Base-by-base conservation (phyloP, 2,797 vertebrate species). In the Brotula barbata region DNA sequence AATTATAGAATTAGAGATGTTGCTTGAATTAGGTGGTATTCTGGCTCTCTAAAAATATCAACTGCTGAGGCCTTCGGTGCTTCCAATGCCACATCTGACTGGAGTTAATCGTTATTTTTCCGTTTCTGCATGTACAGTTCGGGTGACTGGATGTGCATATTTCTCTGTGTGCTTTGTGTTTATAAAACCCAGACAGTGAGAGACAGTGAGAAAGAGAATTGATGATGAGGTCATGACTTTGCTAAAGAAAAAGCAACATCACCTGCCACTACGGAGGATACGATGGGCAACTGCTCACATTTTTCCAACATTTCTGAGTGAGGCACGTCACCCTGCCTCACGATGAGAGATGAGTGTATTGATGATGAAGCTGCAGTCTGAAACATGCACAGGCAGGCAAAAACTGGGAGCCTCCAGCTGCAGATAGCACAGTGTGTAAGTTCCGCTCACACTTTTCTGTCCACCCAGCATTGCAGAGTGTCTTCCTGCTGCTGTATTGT, bases 331-430 rank as follows among this genome's bases (percentile, higher is more conserved):
- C 8, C 6, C 48, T 53, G 19, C 8, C 33, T 22, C 31, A 19
- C 1, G 2, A 68, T 36, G 54, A 58, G 13, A 58, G 45, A 58
- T 52, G 44, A 64, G 59, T 62, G 43, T 36, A 67, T 56, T 42
- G 76, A 82, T 42, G 76, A 82, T 80, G 64, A 68, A 68, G 20
- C 45, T 2, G 1, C 31, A 28, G 54, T 74, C 22, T 63, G 61
- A 71, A 39, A 72, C 66, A 16, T 43, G 73, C 56, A 59, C 39
- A 11, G 62, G 47, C 65, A 58, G 22, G 62, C 59, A 21, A 31
- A 23, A 17, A 44, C 58, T 42, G 59, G 68, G 45, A 5, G 48
- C 65, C 56, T n/a, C 17, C 14, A 78, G 73, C 63, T 64, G 49
- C 51, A 48, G 70, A 84, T 63, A 78, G 72, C 54, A 60, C 22